phyloP scores from a whole-genome alignment of 1,140 invertebrate genomes.

The Theocolax elegans region DNA sequence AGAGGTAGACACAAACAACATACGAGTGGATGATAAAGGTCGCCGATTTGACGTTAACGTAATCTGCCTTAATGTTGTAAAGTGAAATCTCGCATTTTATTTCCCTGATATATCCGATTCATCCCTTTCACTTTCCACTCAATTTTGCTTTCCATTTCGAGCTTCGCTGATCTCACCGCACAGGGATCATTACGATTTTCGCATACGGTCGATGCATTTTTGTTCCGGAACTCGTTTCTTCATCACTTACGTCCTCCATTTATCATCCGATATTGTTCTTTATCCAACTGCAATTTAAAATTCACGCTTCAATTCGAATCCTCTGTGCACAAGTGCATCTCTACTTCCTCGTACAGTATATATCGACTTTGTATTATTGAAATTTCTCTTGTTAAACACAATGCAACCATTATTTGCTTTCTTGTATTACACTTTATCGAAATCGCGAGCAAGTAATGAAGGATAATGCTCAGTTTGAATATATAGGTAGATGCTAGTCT shows the following conservation, averaged over 20 bases:
- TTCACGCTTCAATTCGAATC: slow-evolving; percentile 6
- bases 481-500: no score
- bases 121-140: slow-evolving; percentile 27
- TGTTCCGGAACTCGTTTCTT: slow-evolving; percentile 5
- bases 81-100: slow-evolving; percentile 17
- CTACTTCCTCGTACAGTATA: background rate
- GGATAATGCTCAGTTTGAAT: no score
- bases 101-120: background rate
- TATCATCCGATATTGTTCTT: background rate
- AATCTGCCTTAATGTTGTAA: background rate
- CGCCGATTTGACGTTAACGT: background rate
- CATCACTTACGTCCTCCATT: background rate
- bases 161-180: background rate
- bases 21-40: no score
- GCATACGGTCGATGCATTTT: background rate
- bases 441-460: no score
- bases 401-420: slow-evolving; percentile 7
- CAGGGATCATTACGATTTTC: slow-evolving; percentile 3
- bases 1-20: no score
- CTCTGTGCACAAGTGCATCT: background rate
- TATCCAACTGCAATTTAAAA: slow-evolving; percentile 9
- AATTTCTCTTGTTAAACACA: slow-evolving; percentile 3
- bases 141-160: slow-evolving; percentile 8
- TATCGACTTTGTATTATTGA: background rate
- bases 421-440: slow-evolving; percentile 4